A percentile compares a stretch with the other conserved stretches of the same genome.
These are phyloP conservation scores for Bradypus variegatus DNA, from an alignment of 2,797 vertebrate genomes.

Conservation along the genomic window DNA sequence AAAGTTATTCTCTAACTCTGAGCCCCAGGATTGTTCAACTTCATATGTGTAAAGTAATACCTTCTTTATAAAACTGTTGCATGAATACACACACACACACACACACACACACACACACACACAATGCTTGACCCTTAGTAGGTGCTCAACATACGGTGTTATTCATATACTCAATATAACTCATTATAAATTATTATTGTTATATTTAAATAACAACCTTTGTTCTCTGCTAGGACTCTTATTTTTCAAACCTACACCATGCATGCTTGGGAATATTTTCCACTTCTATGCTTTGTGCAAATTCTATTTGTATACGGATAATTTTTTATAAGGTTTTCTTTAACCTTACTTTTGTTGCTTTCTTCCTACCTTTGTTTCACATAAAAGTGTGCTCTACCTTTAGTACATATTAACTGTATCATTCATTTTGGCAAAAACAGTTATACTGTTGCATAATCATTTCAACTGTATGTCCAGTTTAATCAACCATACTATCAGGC, in stretches of 20 bases:
- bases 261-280: background rate
- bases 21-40: constrained; percentile 3
- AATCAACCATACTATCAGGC: background rate
- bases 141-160: background rate
- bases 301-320: background rate
- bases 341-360: constrained; percentile 22
- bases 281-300: background rate
- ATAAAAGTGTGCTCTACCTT: background rate
- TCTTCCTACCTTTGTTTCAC: background rate
- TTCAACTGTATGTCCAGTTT: constrained; percentile 12
- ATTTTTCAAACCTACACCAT: background rate
- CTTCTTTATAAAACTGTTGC: background rate
- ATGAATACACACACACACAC: background rate
- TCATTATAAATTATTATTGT: background rate
- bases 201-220: background rate
- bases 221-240: background rate
- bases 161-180: background rate
- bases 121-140: background rate
- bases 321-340: constrained; percentile 23
- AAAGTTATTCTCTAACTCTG: constrained; percentile 21
- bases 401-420: background rate
- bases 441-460: background rate
- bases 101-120: background rate
- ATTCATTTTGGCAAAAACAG: constrained; percentile 6
- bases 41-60: constrained; percentile 1